These are phyloP conservation scores for Sarcophaga variegata DNA, from an alignment of 2,888 invertebrate species.

Conservation along the genomic window DNA sequence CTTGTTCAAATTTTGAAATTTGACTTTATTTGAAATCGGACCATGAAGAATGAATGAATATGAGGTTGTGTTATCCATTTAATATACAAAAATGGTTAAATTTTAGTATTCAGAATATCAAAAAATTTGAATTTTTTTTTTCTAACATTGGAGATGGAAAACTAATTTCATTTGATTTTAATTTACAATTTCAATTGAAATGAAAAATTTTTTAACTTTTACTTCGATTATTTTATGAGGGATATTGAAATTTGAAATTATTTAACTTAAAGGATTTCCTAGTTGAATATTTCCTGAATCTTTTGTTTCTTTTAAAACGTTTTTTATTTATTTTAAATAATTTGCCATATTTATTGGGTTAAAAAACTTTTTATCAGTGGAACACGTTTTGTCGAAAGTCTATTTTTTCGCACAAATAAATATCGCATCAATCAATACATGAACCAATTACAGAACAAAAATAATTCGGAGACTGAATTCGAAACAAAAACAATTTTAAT, in stretches of 20 bases:
- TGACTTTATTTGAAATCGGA: too few species aligned
- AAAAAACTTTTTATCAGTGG: not conserved
- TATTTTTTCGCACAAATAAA: not conserved
- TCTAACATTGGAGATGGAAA: too few species aligned
- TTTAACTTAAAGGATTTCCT: not conserved
- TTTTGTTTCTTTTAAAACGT: too few species aligned
- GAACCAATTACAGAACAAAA: not conserved
- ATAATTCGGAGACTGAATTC: not conserved
- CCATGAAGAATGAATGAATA: too few species aligned
- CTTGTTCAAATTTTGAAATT: too few species aligned
- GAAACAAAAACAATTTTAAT: not conserved
- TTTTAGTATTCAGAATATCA: too few species aligned
- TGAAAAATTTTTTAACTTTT: not conserved
- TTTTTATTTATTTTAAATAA: not conserved
- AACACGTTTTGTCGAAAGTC: not conserved
- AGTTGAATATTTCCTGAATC: too few species aligned
- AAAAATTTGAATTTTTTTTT: too few species aligned
- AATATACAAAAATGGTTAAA: too few species aligned
- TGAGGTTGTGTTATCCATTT: too few species aligned
- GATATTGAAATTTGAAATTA: not conserved
- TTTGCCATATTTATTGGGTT: conserved; percentile 3
- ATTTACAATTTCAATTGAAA: not conserved
- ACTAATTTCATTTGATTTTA: not conserved
- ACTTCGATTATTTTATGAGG: too few species aligned
- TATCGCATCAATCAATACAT: conserved; percentile 4